Base-by-base conservation (phyloP, 2,113 vertebrate genomes). In the Calyptomena viridis region DNA sequence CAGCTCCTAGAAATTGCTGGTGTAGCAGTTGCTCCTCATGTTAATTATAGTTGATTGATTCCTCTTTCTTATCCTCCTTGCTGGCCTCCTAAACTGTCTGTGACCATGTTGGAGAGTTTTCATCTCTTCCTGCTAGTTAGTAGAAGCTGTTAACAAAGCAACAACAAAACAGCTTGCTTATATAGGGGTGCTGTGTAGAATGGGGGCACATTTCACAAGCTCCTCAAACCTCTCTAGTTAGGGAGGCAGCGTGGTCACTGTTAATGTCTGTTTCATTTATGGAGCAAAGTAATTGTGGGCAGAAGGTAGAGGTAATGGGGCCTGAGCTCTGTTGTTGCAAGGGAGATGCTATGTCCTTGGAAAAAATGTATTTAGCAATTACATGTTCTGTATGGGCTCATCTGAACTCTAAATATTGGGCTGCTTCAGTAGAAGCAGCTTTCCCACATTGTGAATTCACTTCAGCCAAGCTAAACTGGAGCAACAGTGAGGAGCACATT, bases 161-260 rank as follows among this genome's bases (percentile, higher is more conserved):
- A 3, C 58, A 63, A 50, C 10, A 52, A 21, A 19, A 14, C 13
- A 76, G 4, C 17, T 75, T 68, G 33, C 31, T 40, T 40, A 63
- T 60, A 25, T 21, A n/a, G 14, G 73, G 56, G 23, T 67, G 10
- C 16, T 46, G 2, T 44, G 28, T 0, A 6, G 10, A 2, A 1
- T 58, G 31, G 8, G 23, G 28, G 4, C 42, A 42, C 0, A 1
- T 75, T 85, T 85, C 58, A 52, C 28, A 72, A 39, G 14, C 18
- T 59, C 11, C 56, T 21, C 14, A 67, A 81, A 25, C 25, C 10
- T 37, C 24, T 44, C 8, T 52, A 2, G 55, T 47, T 31, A 69
- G n/a, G 56, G 47, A 62, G 50, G 16, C n/a, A 81, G 14, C 2
- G 0, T 58, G 47, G 27, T 37, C 4, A 0, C 44, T 28, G 35